Base-by-base conservation (phyloP, 2,888 invertebrate species). In the Mesoligia furuncula region DNA sequence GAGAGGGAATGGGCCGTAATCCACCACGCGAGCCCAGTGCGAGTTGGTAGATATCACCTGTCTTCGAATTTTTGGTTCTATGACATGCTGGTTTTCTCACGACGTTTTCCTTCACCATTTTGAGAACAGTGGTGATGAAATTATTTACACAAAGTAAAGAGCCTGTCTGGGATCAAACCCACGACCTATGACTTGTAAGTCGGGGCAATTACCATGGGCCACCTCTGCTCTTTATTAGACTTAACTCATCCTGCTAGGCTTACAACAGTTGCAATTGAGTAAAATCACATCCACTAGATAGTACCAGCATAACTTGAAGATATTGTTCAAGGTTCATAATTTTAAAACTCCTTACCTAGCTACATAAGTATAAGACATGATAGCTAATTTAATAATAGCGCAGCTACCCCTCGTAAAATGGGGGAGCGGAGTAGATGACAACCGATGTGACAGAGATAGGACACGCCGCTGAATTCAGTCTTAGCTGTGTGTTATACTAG, bases 391-490 rank as follows among this genome's bases (percentile, higher is more conserved):
- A 74, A 86, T 85, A 85, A 83, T 82, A 80, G 70, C 79, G 72
- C 77, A 48, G 74, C 73, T 64, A 27, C 73, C 81, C 61, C 75
- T 79, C 67, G 66, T 69, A 42, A 85, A 86, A 87, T 84, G 90
- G 86, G 89, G 85, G 88, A 86, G 77, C 74, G n/a, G 66, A 85
- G 83, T 83, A 85, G 88, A 88, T 90, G 90, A 87, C 88, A 85
- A 81, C 65, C 80, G 90, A 90, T 88, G 89, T 79, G 72, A 79
- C 84, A 83, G 45, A 87, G 91, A 91, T 91, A 91, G 86, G 88
- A 88, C 91, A 91, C 91, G 91, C 59, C 73, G 39, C 80, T 75
- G 73, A 74, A 68, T 78, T 73, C 86, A 13, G 59, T 70, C 76
- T 81, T 64, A 51, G 69, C 68, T 62, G 36, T 66, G 39, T 77